These are phyloP conservation scores for Elysia chlorotica DNA, from an alignment of 1,140 invertebrate species.

Conservation along the genomic window DNA sequence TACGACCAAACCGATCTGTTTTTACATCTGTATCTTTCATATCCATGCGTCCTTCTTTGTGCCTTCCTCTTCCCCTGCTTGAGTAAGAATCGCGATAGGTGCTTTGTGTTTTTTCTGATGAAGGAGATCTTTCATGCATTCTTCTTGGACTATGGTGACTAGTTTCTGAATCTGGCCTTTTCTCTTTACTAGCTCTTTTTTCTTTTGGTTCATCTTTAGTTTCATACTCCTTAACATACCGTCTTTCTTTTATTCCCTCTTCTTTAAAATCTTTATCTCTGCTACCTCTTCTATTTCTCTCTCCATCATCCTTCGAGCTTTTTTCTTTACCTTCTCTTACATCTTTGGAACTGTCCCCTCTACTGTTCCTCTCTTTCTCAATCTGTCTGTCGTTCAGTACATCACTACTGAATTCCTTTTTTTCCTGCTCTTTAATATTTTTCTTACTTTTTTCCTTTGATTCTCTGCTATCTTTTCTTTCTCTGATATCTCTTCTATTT, in stretches of 20 bases:
- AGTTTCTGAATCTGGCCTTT: background rate
- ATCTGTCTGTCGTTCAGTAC: too few species aligned
- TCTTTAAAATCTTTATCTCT: too few species aligned
- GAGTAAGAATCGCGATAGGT: background rate
- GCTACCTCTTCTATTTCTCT: constrained; percentile 5
- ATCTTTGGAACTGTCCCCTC: constrained; percentile 2
- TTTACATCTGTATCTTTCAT: constrained; percentile 6
- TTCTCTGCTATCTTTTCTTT: constrained; percentile 14
- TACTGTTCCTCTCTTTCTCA: too few species aligned
- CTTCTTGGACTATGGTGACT: constrained; percentile 5
- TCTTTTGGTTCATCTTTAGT: constrained; percentile 12
- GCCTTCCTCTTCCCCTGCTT: background rate
- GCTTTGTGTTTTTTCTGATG: background rate
- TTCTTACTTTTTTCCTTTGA: too few species aligned
- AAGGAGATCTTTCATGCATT: background rate
- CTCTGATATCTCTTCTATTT: constrained; percentile 11
- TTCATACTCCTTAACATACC: too few species aligned
- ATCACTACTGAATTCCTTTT: too few species aligned
- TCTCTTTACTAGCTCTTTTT: constrained; percentile 13
- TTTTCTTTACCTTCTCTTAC: constrained; percentile 12
- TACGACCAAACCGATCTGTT: constrained; percentile 15
- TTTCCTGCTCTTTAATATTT: too few species aligned
- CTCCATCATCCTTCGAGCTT: constrained; percentile 5
- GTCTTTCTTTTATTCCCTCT: constrained; percentile 11
- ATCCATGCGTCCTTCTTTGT: background rate